Evolutionary conservation across 2,113 vertebrate species (phyloP).

Genomic region (Cettia cetti): DNA sequence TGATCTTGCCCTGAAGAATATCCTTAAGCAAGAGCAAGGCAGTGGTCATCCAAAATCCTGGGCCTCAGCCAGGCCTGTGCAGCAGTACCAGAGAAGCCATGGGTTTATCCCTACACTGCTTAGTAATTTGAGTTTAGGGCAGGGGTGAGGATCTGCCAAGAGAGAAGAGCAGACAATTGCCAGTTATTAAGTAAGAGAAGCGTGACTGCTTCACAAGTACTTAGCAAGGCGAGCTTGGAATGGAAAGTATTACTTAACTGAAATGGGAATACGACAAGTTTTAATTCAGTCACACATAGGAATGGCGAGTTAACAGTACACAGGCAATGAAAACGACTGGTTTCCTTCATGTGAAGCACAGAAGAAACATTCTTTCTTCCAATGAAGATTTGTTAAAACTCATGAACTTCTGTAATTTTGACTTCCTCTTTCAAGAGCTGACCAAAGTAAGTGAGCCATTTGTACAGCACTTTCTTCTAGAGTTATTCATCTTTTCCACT

Average conservation of each 20-base stretch:
- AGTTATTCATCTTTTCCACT: constrained; percentile 16
- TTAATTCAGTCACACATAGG: background rate
- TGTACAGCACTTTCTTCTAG: background rate
- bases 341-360: background rate
- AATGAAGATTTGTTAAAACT: background rate
- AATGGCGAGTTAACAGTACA: background rate
- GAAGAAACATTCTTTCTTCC: background rate
- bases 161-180: background rate
- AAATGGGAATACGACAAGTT: rapidly evolving
- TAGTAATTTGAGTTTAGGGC: background rate
- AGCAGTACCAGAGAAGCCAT: background rate
- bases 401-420: background rate
- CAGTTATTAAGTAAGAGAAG: background rate
- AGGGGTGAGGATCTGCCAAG: background rate
- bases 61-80: background rate
- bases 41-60: background rate
- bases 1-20: background rate
- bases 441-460: background rate
- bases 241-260: background rate
- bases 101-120: background rate
- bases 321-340: background rate
- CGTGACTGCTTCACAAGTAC: background rate
- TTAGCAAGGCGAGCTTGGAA: background rate
- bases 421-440: background rate
- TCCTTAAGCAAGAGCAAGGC: background rate